Percentiles rank a stretch among this genome's conserved stretches.
Conservation (phyloP, 2,797 vertebrate genomes). For the Rhadinocentrus ornatus region DNA sequence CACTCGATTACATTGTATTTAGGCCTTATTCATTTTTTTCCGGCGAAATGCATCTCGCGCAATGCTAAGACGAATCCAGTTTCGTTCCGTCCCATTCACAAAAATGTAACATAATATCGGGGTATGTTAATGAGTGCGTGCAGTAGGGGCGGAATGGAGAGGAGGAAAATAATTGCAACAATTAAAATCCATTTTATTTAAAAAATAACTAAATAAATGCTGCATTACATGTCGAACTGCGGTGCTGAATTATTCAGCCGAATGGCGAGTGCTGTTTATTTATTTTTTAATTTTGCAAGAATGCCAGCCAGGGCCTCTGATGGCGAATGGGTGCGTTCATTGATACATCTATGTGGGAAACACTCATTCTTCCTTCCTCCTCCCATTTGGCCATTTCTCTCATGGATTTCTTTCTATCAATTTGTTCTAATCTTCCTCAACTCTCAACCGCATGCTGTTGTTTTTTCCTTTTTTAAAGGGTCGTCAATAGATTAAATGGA, state of each 20-base stretch:
- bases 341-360: slow-evolving; percentile 84
- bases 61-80: slow-evolving; percentile 65
- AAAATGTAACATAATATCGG: slow-evolving; percentile 73
- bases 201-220: slow-evolving; percentile 1
- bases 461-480: too few relatives aligned
- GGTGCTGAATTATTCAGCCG: slow-evolving; percentile 64
- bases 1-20: slow-evolving; percentile 60
- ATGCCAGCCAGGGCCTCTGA: slow-evolving; percentile 75
- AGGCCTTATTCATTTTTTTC: slow-evolving; percentile 35
- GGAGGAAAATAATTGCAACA: slow-evolving; percentile 51
- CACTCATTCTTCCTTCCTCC: slow-evolving; percentile 72
- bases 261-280: slow-evolving; percentile 48
- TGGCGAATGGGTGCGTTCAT: slow-evolving; percentile 84
- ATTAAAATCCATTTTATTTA: slow-evolving; percentile 31
- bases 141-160: slow-evolving; percentile 72
- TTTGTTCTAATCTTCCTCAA: slow-evolving; percentile 34
- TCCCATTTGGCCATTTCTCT: slow-evolving; percentile 60
- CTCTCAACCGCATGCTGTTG: slow-evolving; percentile 9
- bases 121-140: slow-evolving; percentile 74
- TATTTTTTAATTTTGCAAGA: slow-evolving; percentile 52
- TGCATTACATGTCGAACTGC: slow-evolving; percentile 53
- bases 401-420: slow-evolving; percentile 42
- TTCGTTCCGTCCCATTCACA: slow-evolving; percentile 87
- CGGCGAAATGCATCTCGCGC: slow-evolving; percentile 33
- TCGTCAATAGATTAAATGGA: too few relatives aligned